phyloP scores from a whole-genome alignment of 2,113 vertebrate genomes.

The Atlantisia rogersi region DNA sequence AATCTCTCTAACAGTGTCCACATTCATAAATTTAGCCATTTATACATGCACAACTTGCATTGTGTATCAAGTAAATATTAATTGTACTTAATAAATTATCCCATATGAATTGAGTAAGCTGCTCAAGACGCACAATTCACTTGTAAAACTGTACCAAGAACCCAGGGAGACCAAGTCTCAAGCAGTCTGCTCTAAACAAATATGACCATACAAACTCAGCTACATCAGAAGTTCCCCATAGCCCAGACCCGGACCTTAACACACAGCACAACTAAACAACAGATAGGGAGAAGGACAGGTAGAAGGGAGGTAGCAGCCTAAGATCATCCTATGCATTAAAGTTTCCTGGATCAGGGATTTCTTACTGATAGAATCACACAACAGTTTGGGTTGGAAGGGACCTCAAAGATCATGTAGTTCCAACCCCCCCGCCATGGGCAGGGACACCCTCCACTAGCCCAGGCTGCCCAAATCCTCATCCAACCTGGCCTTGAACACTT shows the following conservation, averaged over 20 bases:
- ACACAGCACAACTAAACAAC: neutral
- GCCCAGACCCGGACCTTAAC: neutral
- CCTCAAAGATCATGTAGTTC: too few relatives aligned
- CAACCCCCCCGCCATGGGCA: neutral
- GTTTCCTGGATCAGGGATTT: neutral
- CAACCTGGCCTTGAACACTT: too few relatives aligned
- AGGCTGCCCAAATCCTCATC: too few relatives aligned
- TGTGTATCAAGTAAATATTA: neutral
- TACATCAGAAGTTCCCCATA: neutral
- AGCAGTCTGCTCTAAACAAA: neutral
- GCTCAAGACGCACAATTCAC: neutral
- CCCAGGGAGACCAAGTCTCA: neutral
- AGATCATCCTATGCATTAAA: neutral
- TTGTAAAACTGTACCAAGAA: neutral
- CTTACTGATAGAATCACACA: too few relatives aligned
- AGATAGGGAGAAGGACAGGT: fast-evolving
- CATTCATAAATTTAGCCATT: neutral
- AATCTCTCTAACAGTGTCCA: neutral
- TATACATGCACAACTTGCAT: neutral
- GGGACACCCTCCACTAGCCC: too few relatives aligned
- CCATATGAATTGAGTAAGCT: neutral
- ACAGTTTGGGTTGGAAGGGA: too few relatives aligned
- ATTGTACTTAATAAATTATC: neutral
- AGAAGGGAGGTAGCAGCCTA: neutral
- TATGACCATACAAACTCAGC: neutral